These are phyloP conservation scores for Tetranychus cinnabarinus DNA, from an alignment of 1,140 invertebrate genomes.

Conservation along the genomic window DNA sequence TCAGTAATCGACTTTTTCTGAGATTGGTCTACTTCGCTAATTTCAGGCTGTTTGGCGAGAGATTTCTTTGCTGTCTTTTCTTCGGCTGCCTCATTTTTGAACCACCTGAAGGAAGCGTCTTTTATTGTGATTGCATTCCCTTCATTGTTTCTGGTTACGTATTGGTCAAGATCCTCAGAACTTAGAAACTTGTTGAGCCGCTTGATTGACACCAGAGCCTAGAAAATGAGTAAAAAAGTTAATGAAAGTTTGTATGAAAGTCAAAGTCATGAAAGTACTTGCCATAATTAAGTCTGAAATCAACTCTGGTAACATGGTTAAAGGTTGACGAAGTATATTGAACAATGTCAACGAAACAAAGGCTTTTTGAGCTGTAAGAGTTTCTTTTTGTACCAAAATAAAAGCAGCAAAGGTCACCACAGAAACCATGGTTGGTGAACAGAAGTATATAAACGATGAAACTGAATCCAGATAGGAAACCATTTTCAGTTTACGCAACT, in stretches of 20 bases:
- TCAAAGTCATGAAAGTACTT: background rate
- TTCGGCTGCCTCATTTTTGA: background rate
- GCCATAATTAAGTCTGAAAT: background rate
- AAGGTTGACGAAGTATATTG: conserved; percentile 47
- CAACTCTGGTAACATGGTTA: conserved; percentile 11
- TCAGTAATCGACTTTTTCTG: background rate
- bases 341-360: conserved; percentile 37
- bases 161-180: conserved; percentile 30
- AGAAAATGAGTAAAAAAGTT: background rate
- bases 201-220: conserved; percentile 45
- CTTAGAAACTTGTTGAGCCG: conserved; percentile 76
- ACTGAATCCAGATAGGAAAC: background rate
- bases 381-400: conserved; percentile 23
- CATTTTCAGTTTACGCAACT: background rate
- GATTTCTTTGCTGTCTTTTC: background rate
- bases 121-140: conserved; percentile 2
- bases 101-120: conserved; percentile 3
- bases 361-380: conserved; percentile 33
- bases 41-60: too few species aligned
- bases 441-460: conserved; percentile 1
- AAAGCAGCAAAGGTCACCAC: conserved; percentile 21
- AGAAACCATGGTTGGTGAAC: conserved; percentile 17
- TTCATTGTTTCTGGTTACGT: conserved; percentile 3
- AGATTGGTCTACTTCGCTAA: background rate
- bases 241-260: background rate